phyloP scores from a whole-genome alignment of 2,797 vertebrate genomes.

The Sebastes glaucus region DNA sequence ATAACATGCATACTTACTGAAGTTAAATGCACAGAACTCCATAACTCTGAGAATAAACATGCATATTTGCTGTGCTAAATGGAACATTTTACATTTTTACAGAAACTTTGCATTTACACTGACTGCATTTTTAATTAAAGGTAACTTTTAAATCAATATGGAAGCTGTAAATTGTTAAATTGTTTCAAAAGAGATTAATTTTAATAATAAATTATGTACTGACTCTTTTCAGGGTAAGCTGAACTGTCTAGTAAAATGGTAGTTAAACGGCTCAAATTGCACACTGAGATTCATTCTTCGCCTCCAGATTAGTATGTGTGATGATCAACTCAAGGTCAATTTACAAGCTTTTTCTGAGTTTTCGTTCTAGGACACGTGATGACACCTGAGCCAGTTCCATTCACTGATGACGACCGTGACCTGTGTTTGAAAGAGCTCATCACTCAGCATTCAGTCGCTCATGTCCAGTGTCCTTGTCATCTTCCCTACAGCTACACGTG shows the following conservation, averaged over 20 bases:
- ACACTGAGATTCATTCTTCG: neutral
- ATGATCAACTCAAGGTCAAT: neutral
- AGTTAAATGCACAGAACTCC: neutral
- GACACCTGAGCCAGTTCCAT: neutral
- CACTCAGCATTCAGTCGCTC: neutral
- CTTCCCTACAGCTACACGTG: neutral
- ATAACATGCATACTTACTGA: neutral
- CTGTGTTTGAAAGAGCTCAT: neutral
- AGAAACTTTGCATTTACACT: neutral
- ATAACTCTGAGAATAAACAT: slow-evolving; percentile 14
- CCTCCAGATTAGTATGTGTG: neutral
- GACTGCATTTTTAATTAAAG: neutral
- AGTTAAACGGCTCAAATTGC: neutral
- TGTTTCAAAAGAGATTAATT: neutral
- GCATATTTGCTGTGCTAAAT: neutral
- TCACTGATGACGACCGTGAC: neutral
- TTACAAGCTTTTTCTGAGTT: neutral
- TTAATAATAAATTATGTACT: neutral
- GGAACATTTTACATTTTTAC: neutral
- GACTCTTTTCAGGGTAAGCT: neutral
- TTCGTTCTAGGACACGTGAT: neutral
- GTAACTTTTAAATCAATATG: neutral
- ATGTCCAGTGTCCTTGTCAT: neutral
- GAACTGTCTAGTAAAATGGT: neutral
- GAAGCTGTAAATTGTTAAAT: neutral